Percentiles rank a stretch among this genome's conserved stretches.
These are phyloP conservation scores for Gryllus bimaculatus DNA, from an alignment of 1,140 invertebrate genomes.

Conservation along the genomic window DNA sequence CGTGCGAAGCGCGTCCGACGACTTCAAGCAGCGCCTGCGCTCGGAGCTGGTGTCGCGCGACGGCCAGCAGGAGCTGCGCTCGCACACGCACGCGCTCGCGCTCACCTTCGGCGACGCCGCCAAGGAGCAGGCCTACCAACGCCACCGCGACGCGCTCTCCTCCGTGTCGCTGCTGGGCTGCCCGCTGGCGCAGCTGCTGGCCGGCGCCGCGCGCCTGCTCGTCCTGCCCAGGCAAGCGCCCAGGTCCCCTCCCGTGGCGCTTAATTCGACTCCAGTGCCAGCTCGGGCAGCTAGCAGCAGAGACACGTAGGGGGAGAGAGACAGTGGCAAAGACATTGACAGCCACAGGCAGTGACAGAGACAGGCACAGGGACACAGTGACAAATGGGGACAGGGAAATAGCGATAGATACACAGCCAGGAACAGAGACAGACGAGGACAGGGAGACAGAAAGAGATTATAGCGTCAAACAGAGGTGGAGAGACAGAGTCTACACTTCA, in stretches of 20 bases:
- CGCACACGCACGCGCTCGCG: conserved; percentile 53
- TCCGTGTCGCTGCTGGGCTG: conserved; percentile 52
- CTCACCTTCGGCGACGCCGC: conserved; percentile 53
- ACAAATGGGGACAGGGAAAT: too few relatives aligned
- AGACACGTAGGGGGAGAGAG: too few relatives aligned
- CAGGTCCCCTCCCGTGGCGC: background rate
- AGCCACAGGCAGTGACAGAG: too few relatives aligned
- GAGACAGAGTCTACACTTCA: too few relatives aligned
- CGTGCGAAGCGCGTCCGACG: conserved; percentile 51
- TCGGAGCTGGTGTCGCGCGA: conserved; percentile 75
- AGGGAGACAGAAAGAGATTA: too few relatives aligned
- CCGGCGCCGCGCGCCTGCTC: conserved; percentile 43
- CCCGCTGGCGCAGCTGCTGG: conserved; percentile 47
- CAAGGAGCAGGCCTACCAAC: conserved; percentile 54
- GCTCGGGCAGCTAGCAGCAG: too few relatives aligned
- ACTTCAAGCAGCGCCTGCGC: conserved; percentile 62
- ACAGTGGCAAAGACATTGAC: too few relatives aligned
- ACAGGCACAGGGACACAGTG: too few relatives aligned
- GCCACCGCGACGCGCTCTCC: conserved; percentile 53
- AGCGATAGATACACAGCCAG: too few relatives aligned
- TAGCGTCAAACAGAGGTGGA: too few relatives aligned
- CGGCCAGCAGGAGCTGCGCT: conserved; percentile 59
- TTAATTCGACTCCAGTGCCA: too few relatives aligned
- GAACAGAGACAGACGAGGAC: too few relatives aligned
- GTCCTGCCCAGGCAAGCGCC: conserved; percentile 42